A percentile compares a stretch with the other conserved stretches of the same genome.
Evolutionary conservation across 2,888 invertebrate species (phyloP).

Genomic region (Quadroppia sp.): DNA sequence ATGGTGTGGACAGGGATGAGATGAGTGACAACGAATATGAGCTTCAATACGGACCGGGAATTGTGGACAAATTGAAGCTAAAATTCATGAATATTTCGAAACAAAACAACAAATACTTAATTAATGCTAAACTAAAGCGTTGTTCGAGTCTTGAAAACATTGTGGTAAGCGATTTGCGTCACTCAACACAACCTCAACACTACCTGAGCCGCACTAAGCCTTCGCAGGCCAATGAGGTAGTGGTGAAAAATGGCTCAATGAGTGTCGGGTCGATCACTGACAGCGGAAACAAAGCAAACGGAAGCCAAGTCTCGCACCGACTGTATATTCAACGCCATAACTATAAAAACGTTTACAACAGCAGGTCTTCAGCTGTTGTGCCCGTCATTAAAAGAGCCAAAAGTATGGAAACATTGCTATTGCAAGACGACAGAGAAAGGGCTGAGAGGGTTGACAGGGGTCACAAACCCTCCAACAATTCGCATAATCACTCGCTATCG

Average conservation of each 20-base stretch:
- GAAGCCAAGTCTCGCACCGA: conserved; percentile 20
- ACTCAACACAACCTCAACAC: conserved; percentile 2
- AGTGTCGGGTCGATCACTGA: conserved; percentile 10
- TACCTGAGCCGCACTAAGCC: conserved; percentile 7
- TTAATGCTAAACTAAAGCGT: conserved; percentile 39
- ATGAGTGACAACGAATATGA: conserved; percentile 41
- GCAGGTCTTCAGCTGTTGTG: conserved; percentile 23
- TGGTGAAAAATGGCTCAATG: conserved; percentile 9
- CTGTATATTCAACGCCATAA: conserved; percentile 24
- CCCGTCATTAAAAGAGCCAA: conserved; percentile 38
- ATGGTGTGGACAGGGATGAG: conserved; percentile 12
- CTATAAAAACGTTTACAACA: conserved; percentile 22
- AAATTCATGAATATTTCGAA: conserved; percentile 45
- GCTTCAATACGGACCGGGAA: conserved; percentile 46
- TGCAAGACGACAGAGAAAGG: neutral
- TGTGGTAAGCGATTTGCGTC: conserved; percentile 33
- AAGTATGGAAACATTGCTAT: conserved; percentile 38
- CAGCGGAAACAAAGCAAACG: conserved; percentile 32
- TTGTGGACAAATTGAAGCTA: conserved; percentile 46
- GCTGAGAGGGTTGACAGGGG: neutral
- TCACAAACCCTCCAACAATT: conserved; percentile 3
- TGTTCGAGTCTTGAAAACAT: conserved; percentile 46
- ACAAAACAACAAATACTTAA: conserved; percentile 21
- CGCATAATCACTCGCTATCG: neutral
- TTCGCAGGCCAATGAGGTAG: conserved; percentile 32